Evolutionary conservation across 2,113 vertebrate genomes (phyloP).

Genomic region (Accipiter cooperii): DNA sequence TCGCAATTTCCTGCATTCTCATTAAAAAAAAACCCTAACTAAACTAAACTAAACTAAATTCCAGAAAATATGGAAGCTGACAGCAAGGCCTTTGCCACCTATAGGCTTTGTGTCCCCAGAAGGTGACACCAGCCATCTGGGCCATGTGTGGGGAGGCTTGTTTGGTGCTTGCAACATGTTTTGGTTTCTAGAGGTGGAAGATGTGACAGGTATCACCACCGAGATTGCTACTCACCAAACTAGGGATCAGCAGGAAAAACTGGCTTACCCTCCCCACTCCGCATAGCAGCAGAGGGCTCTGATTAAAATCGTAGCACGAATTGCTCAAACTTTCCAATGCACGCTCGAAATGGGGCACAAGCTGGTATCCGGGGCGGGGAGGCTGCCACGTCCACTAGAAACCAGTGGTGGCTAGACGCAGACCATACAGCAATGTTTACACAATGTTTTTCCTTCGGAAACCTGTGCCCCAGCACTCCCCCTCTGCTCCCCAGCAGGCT

Average conservation of each 20-base stretch:
- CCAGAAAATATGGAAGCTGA: not conserved
- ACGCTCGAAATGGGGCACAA: accelerated
- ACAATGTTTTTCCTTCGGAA: not conserved
- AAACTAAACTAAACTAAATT: not conserved
- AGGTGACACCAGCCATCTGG: not conserved
- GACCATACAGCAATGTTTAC: accelerated
- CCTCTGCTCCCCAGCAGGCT: not conserved
- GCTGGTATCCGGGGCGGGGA: accelerated
- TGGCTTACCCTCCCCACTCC: not conserved
- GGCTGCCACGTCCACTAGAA: not conserved
- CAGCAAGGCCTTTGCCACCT: not conserved
- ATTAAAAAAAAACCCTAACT: not conserved
- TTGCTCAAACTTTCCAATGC: conserved; percentile 37
- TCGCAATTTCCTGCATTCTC: not conserved
- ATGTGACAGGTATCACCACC: not conserved
- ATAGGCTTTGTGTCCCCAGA: not conserved
- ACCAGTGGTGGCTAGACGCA: not conserved
- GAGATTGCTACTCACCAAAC: accelerated
- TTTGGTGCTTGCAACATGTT: not conserved
- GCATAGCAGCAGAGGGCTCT: not conserved
- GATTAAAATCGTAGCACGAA: not conserved
- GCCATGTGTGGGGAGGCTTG: not conserved
- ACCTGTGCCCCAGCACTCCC: accelerated
- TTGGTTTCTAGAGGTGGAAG: not conserved
- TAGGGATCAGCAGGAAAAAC: not conserved